phyloP scores from a whole-genome alignment of 1,140 invertebrate species.

The Wasmannia auropunctata region DNA sequence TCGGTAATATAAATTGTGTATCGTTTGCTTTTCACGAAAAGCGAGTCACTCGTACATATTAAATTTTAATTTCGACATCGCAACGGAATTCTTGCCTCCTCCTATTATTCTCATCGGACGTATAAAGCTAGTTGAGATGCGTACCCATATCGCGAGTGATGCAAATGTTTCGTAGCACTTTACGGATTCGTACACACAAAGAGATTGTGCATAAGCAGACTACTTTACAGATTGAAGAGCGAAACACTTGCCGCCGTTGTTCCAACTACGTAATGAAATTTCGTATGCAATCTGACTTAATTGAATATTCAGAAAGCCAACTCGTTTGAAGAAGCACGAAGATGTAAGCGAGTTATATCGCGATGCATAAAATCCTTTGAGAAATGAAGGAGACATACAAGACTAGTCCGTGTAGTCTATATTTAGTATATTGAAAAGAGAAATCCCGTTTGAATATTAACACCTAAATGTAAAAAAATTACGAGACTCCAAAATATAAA shows the following conservation, averaged over 20 bases:
- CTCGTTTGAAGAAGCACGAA: slow-evolving; percentile 24
- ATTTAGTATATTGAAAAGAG: not conserved
- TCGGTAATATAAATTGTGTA: not conserved
- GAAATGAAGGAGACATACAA: not conserved
- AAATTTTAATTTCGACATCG: slow-evolving; percentile 13
- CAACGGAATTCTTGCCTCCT: too few species aligned
- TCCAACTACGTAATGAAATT: slow-evolving; percentile 54
- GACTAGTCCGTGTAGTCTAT: not conserved
- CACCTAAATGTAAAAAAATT: not conserved
- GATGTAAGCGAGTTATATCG: slow-evolving; percentile 39
- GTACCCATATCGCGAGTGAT: slow-evolving; percentile 25
- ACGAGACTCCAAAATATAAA: not conserved
- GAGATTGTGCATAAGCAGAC: slow-evolving; percentile 21
- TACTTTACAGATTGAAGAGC: slow-evolving; percentile 41
- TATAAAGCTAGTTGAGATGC: not conserved
- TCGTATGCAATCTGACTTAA: slow-evolving; percentile 59
- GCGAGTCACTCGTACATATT: not conserved
- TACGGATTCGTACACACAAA: slow-evolving; percentile 25
- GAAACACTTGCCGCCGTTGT: slow-evolving; percentile 37
- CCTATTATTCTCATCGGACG: not conserved
- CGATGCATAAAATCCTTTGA: slow-evolving; percentile 3
- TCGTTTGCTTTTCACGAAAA: not conserved
- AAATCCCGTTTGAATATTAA: not conserved
- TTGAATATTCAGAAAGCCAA: slow-evolving; percentile 65
- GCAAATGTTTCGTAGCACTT: slow-evolving; percentile 50